Evolutionary conservation across 2,797 vertebrate genomes (phyloP), one percentile per base, ranked within the genome.

Genomic region (Pseudochirops corinnae): DNA sequence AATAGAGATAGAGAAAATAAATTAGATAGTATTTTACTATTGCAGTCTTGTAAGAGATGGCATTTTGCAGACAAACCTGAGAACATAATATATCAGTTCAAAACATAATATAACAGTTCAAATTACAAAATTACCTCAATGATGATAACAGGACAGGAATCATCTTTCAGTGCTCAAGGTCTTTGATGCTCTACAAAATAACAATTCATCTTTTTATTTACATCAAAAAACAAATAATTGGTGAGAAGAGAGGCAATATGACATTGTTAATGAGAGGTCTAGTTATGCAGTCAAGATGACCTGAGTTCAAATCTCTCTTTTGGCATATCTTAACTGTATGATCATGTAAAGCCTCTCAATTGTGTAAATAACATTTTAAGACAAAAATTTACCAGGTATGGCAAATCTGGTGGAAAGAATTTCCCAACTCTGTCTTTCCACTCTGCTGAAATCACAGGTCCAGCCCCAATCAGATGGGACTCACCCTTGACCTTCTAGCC

Each of bases 121-220:
- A 33, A 39, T 29, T 52, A 6, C 39, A 91, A 53, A 87, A 28
- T 31, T 26, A 31, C 9, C 14, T 97, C 74, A 50, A 33, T 12
- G 58, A 46, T 91, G 56, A 91, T 39, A 93, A 67, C 13, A 95
- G 91, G n/a, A 57, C 56, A 67, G 39, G 93, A 93, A 94, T 93
- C 24, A 18, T 58, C n/a, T 74, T 28, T 29, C 74, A 92, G 28
- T 92, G 14, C 26, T 39, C 33, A 56, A 26, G 4, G 21, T 12
- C 46, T 2, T 58, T 91, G 74, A 92, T 90, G 92, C 94, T 92
- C 53, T 56, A 31, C 87, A 93, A 55, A 57, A 91, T 11, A 5
- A 67, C 94, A 52, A 56, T 93, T 93, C 67, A 33, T 18, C 39
- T 96, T 93, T 97, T 10, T 53, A 50, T 9, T 21, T 94, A 7